Evolutionary conservation across 23 tunicate genomes (phyloP), one percentile per base, ranked within the genome.

Genomic region (Phallusia fumigata): DNA sequence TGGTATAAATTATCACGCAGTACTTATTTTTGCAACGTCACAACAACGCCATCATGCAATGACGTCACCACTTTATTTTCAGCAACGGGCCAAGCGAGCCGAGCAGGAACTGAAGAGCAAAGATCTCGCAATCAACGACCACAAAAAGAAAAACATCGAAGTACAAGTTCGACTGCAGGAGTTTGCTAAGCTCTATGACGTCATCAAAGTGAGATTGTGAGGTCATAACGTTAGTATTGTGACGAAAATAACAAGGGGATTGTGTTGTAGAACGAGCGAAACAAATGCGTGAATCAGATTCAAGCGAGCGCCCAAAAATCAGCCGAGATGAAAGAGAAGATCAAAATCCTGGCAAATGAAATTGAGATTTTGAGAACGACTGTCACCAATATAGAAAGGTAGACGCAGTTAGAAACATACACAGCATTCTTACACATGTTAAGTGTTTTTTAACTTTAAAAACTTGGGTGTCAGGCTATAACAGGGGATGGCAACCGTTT

Each of bases 281-380:
- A 95, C 84, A 95, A 95, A 73, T 95, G 92, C 81, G 99, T 95
- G 32, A 90, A 90, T 53, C 99, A 86, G 69, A 95, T 95, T 53
- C 99, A 95, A 82, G 95, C 95, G 16, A 80, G 92, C 36, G 84
- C 95, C n/a, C 99, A 95, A 47, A 95, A 95, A 53, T 93, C 99
- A 11, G 91, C 95, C 22, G 99, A 95, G 84, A 86, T 95, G 95
- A 90, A 81, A 77, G 99, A 95, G 53, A 95, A 95, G 73, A 84
- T 90, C 24, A 86, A 81, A 81, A 95, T 95, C 0, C 89, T 95
- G 0, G 82, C 99, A 32, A 95, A 95, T 47, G 99, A 95, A 84
- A 81, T 95, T 49, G 99, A 95, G 51, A 95, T 95, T 33, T 64
- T 95, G 31, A 65, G 95, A 76, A 90, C 95, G 19, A 82, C 99